Evolutionary conservation across 2,113 vertebrate genomes (phyloP), one percentile per base, ranked within the genome.

Genomic region (Phalacrocorax aristotelis): DNA sequence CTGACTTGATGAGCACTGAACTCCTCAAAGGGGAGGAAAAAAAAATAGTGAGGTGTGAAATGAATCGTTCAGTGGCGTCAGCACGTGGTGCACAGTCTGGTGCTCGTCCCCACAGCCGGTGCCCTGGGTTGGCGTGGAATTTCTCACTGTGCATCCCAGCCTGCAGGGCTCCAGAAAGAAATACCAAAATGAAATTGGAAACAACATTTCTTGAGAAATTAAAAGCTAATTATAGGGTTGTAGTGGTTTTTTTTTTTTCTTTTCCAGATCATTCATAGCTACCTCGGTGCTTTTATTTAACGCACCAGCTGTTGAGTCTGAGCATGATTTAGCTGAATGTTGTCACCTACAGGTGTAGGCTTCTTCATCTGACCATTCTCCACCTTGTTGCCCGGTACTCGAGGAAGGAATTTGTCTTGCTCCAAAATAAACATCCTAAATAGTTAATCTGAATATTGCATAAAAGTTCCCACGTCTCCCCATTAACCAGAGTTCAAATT

Each of bases 71-170:
- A 3, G 32, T 8, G 17, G 60, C 15, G 5, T n/a, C 8, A 40
- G 13, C 44, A 51, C 2, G 4, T 23, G 32, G 44, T 8, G 42
- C 51, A 3, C 1, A 0, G 16, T 4, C n/a, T 16, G 10, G 15
- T 14, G 51, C 23, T 26, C 1, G 6, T 57, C 58, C 3, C 10
- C 68, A 16, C 1, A 1, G 32, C 36, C 20, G 7, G 42, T 26
- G 36, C 51, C 36, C 14, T 6, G 46, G 46, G 1, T 15, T 17
- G 51, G 21, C 0, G 2, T 36, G 52, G 52, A 36, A 13, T 44
- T 82, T 51, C 69, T 52, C 32, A 2, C 22, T 7, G 11, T 14
- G 6, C 46, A 6, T 6, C 30, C 25, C 32, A 46, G 44, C 36
- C 75, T 49, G 13, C 8, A 25, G 77, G 20, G 29, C 19, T 66